Evolutionary conservation across 2,888 invertebrate genomes (phyloP), one percentile per base, ranked within the genome.

Genomic region (Acleris sparsana): DNA sequence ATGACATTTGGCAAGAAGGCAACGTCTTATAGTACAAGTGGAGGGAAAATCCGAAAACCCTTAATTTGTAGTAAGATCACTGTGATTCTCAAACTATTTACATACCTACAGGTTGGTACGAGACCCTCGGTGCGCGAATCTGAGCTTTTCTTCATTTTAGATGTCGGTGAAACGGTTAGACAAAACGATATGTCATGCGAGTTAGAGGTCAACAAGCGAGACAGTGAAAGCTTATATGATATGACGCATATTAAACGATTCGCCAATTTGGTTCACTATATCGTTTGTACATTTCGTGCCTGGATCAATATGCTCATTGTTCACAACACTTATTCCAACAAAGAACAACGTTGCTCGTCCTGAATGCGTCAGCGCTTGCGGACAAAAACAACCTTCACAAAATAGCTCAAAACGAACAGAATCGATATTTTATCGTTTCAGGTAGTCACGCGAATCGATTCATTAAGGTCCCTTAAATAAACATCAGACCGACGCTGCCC

Each of bases 381-480:
- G 57, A 61, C 57, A 66, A 66, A 66, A 46, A 17, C 29, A 59
- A 53, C 66, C 61, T 66, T 57, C 57, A 62, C 39, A 52, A 66
- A 62, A 57, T 53, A 52, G 60, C 73, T 75, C 71, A 71, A 69
- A 73, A 71, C 68, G 70, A 73, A 70, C 61, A 22, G 60, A 78
- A 83, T 84, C 84, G 78, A 84, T 82, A 79, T 63, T 72, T 52
- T 25, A 62, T 61, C 65, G 61, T 62, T 71, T 72, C 69, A 73
- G 72, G 73, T 72, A 73, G 83, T 82, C 88, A 88, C 87, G 87
- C 85, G 72, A 68, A 75, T 77, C 75, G 79, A 79, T 82, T 82
- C 80, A 80, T 82, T 82, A 82, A 63, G 74, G 69, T 61, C 70
- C 79, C 80, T 84, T 80, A 85, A 88, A 88, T 86, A 87, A 86